Evolutionary conservation across 2,113 vertebrate species (phyloP), one percentile per base, ranked within the genome.

Genomic region (Herpailurus yagouaroundi): DNA sequence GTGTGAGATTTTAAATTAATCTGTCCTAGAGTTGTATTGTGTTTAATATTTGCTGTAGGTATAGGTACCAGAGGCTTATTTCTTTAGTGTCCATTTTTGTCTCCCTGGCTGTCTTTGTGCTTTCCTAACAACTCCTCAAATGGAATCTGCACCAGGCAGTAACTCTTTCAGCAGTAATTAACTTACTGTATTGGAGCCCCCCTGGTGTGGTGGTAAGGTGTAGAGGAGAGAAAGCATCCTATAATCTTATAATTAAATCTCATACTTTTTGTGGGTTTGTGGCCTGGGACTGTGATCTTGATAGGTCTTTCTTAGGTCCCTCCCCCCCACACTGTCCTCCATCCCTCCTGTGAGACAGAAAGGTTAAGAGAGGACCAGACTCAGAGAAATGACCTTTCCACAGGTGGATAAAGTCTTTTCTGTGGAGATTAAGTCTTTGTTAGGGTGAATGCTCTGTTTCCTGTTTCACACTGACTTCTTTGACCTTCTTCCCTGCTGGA

Each of bases 341-440:
- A 57, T 21, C 15, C 27, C 60, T 69, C 33, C 50, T n/a, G 41
- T 48, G 52, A 85, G 52, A 60, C 52, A 79, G 29, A 48, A 64
- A 50, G 83, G 31, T 29, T n/a, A 66, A 84, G n/a, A 38, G 9
- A 25, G 23, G 23, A 55, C 41, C 74, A 29, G 52, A 74, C 74
- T 88, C 76, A 15, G 76, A 92, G 45, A 93, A 82, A 55, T 25
- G 52, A 31, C 16, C 16, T 45, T 74, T 64, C 36, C 36, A 19
- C 0, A 48, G 57, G 45, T 76, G 16, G 31, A 25, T 74, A 27
- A 76, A 64, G 31, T 82, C n/a, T 60, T 89, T 92, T 81, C n/a
- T 41, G 3, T 84, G 69, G 69, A 89, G 50, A 31, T 31, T 36
- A 95, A n/a, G 55, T 88, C 79, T 95, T 93, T 93, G 60, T 89